Conservation (phyloP, 1,140 invertebrate species). For the Dryas iulia region DNA sequence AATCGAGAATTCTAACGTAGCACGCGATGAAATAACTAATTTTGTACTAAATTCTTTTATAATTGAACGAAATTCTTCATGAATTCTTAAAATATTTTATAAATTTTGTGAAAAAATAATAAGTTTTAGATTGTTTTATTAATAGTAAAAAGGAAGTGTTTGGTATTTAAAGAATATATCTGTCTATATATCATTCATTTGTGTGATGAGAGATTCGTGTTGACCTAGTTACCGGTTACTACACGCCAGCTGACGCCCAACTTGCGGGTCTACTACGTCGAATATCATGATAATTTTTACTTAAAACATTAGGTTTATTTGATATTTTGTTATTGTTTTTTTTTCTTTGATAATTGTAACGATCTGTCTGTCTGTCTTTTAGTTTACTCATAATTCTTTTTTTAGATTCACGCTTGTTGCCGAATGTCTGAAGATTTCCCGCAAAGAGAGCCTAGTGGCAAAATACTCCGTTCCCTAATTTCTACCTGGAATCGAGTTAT, state of each 20-base stretch:
- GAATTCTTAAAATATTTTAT: slow-evolving; percentile 21
- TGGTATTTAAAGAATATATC: not conserved
- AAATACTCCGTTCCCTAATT: no score
- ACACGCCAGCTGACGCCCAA: not conserved
- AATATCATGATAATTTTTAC: not conserved
- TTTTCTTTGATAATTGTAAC: not conserved
- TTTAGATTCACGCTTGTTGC: no score
- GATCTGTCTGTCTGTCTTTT: no score
- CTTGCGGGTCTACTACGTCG: not conserved
- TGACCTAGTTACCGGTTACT: not conserved
- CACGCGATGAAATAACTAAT: slow-evolving; percentile 9
- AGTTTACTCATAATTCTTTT: no score
- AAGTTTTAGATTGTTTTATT: not conserved
- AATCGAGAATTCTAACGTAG: slow-evolving; percentile 41
- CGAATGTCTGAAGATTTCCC: no score
- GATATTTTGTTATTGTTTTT: not conserved
- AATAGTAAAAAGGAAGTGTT: not conserved
- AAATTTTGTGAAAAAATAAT: no score
- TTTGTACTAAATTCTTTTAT: not conserved
- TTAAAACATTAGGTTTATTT: not conserved
- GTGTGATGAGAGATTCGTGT: not conserved
- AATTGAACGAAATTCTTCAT: slow-evolving; percentile 27
- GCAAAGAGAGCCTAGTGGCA: no score
- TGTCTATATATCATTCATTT: not conserved
- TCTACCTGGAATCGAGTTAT: no score